Evolutionary conservation across 2,113 vertebrate species (phyloP).

Genomic region (Brachirus orientalis): DNA sequence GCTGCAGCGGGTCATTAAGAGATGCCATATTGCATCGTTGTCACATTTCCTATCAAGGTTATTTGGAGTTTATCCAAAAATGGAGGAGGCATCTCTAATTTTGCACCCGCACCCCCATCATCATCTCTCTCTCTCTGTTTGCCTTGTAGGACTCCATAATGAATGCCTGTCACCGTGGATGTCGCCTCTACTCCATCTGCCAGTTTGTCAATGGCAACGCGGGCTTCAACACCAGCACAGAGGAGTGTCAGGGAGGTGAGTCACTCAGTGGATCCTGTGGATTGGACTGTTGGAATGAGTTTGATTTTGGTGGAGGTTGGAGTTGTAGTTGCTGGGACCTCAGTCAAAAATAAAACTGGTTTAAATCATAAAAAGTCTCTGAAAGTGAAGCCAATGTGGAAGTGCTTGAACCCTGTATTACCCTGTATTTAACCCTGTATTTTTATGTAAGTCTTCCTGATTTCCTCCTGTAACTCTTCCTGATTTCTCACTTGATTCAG

Average conservation of each 20-base stretch:
- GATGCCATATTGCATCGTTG: conserved; percentile 17
- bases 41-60: conserved; percentile 27
- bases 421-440: no score
- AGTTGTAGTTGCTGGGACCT: not conserved
- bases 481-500: no score
- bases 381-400: no score
- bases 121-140: conserved; percentile 9
- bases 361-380: no score
- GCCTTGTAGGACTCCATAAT: conserved; percentile 85
- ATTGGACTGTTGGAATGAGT: not conserved
- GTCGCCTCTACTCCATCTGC: conserved; percentile 97
- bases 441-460: no score
- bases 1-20: conserved; percentile 39
- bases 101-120: not conserved
- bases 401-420: no score
- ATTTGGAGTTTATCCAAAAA: conserved; percentile 43
- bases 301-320: no score
- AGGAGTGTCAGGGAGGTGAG: conserved; percentile 93
- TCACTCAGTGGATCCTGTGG: conserved; percentile 18
- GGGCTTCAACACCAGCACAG: conserved; percentile 89
- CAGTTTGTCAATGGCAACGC: conserved; percentile 93
- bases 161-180: conserved; percentile 95
- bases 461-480: no score
- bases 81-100: conserved; percentile 43
- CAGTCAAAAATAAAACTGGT: no score